phyloP scores from a whole-genome alignment of 2,113 vertebrate species.

The Silurus meridionalis region DNA sequence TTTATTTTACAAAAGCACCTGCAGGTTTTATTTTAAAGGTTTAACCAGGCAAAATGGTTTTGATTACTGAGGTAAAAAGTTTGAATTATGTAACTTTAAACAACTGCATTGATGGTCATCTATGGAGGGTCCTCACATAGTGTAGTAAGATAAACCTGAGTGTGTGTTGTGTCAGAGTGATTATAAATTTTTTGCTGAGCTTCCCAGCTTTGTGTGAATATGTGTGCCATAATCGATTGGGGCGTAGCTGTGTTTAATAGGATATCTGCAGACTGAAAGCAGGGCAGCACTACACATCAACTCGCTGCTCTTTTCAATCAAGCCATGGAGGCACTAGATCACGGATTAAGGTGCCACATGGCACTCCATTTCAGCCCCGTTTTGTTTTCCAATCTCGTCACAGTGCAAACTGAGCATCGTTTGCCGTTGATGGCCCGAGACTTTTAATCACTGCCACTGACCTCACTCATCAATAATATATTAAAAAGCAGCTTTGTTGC shows the following conservation, averaged over 20 bases:
- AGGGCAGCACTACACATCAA: slow-evolving; percentile 62
- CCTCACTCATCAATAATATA: slow-evolving; percentile 68
- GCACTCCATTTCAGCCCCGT: slow-evolving; percentile 58
- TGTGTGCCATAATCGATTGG: slow-evolving; percentile 47
- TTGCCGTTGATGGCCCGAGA: slow-evolving; percentile 53
- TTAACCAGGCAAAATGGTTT: background rate
- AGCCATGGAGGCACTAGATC: slow-evolving; percentile 64
- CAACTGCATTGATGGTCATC: background rate
- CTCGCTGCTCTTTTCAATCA: slow-evolving; percentile 68
- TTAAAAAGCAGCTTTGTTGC: slow-evolving; percentile 65
- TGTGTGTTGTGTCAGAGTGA: background rate
- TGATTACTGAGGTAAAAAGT: background rate
- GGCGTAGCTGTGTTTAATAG: slow-evolving; percentile 44
- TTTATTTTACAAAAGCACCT: background rate
- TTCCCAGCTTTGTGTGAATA: slow-evolving; percentile 15
- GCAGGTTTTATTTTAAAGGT: background rate
- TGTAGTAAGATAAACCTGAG: too few relatives aligned
- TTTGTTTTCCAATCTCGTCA: slow-evolving; percentile 64
- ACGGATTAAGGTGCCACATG: slow-evolving; percentile 62
- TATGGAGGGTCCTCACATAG: background rate
- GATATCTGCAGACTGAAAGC: slow-evolving; percentile 23
- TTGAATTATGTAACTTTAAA: background rate
- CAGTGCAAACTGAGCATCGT: slow-evolving; percentile 55
- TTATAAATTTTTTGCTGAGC: slow-evolving; percentile 17
- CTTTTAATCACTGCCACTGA: slow-evolving; percentile 66